phyloP scores from a whole-genome alignment of 2,797 vertebrate genomes.

The Acridotheres tristis region DNA sequence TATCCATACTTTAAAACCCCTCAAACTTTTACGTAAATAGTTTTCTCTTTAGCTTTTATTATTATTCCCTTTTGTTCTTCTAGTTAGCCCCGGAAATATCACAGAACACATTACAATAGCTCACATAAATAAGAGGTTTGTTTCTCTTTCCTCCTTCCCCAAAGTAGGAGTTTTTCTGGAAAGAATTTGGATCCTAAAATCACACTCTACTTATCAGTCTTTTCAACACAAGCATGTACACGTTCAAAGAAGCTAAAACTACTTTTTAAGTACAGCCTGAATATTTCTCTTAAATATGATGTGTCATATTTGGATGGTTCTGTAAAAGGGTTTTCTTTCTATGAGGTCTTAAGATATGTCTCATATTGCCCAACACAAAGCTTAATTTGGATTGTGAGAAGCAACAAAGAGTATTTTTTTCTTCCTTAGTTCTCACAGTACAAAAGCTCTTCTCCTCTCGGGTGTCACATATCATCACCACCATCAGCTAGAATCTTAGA shows the following conservation, averaged over 20 bases:
- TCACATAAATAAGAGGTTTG: neutral
- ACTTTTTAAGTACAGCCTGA: neutral
- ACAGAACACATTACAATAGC: neutral
- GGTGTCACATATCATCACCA: slow-evolving; percentile 1
- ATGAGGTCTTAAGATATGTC: neutral
- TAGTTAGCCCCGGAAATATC: neutral
- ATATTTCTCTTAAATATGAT: neutral
- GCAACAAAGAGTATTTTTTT: neutral
- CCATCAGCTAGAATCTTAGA: neutral
- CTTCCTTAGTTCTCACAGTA: neutral
- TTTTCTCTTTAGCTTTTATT: neutral
- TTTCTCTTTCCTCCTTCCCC: neutral
- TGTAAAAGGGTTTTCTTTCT: neutral
- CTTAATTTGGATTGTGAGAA: neutral
- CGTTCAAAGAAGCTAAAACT: neutral
- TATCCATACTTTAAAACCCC: neutral
- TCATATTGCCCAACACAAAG: neutral
- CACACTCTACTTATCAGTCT: neutral
- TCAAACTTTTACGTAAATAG: neutral
- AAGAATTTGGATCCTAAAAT: neutral
- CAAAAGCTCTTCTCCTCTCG: neutral
- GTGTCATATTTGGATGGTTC: neutral
- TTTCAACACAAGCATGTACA: neutral
- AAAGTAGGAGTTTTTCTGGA: neutral
- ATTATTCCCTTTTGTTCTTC: neutral